Conservation (phyloP, 2,113 vertebrate species). For the Loxodonta africana region DNA sequence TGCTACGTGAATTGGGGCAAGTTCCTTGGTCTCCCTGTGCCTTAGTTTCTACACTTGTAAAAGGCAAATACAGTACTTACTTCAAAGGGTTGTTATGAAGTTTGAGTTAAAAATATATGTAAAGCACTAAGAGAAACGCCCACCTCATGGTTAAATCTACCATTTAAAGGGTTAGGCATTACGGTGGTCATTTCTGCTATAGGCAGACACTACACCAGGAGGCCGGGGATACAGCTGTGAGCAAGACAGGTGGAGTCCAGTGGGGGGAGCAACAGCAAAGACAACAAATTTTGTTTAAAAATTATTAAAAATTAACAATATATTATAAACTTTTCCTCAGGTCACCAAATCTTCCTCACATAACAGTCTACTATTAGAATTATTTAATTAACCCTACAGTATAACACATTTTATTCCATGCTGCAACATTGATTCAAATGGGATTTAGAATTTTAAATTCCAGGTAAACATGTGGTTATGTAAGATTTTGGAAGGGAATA, state of each 20-base stretch:
- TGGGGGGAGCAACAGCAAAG: background rate
- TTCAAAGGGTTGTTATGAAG: background rate
- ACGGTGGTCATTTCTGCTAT: background rate
- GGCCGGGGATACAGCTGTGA: background rate
- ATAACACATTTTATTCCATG: background rate
- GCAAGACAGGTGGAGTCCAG: background rate
- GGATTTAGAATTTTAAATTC: background rate
- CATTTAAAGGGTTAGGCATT: background rate
- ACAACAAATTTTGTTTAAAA: background rate
- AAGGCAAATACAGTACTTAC: background rate
- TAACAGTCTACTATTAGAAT: background rate
- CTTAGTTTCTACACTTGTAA: background rate
- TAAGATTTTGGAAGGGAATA: too few relatives aligned
- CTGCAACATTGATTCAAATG: background rate
- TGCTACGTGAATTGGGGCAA: too few relatives aligned
- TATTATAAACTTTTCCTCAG: background rate
- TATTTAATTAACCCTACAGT: background rate
- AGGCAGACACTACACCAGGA: background rate
- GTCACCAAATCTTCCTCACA: background rate
- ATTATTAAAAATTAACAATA: background rate
- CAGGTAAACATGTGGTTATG: background rate
- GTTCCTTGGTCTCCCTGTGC: background rate
- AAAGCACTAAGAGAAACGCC: too few relatives aligned
- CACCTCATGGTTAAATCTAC: background rate
- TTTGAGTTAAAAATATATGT: background rate